A percentile compares a stretch with the other conserved stretches of the same genome.
phyloP scores from a whole-genome alignment of 2,797 vertebrate species.

The Sebastes miniatus region DNA sequence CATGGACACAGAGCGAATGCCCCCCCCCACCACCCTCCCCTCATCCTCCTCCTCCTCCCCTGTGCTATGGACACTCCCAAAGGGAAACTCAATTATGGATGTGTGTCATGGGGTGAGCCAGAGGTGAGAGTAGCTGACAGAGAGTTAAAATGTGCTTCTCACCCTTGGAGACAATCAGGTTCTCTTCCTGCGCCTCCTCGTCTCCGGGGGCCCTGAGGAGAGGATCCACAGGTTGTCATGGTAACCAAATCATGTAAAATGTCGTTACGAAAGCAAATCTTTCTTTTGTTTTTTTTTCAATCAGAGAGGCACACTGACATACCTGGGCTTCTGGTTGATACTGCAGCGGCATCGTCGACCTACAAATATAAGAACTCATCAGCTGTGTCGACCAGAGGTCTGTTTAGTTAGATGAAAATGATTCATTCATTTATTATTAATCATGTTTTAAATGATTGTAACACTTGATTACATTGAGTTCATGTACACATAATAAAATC shows the following conservation, averaged over 20 bases:
- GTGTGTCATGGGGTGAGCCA: conserved; percentile 26
- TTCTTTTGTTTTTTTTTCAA: background rate
- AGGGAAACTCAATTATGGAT: conserved; percentile 26
- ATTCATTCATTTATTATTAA: background rate
- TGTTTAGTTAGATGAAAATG: background rate
- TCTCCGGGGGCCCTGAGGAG: conserved; percentile 87
- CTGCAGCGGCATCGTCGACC: conserved; percentile 89
- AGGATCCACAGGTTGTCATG: conserved; percentile 46
- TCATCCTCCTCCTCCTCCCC: background rate
- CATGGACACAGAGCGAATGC: background rate
- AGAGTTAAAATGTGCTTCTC: conserved; percentile 56
- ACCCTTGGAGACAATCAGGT: conserved; percentile 89
- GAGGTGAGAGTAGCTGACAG: conserved; percentile 23
- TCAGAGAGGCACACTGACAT: conserved; percentile 13
- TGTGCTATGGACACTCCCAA: background rate
- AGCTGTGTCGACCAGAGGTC: background rate
- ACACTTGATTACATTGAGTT: background rate
- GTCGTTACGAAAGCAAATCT: background rate
- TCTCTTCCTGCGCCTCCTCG: conserved; percentile 91
- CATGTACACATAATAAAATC: background rate
- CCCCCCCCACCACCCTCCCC: rapidly evolving
- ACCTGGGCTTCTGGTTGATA: conserved; percentile 81
- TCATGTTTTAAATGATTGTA: background rate
- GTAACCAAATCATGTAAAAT: conserved; percentile 30
- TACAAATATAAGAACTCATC: conserved; percentile 60